Evolutionary conservation across 2,888 invertebrate genomes (phyloP).

Genomic region (Leptarthrus brevirostris): DNA sequence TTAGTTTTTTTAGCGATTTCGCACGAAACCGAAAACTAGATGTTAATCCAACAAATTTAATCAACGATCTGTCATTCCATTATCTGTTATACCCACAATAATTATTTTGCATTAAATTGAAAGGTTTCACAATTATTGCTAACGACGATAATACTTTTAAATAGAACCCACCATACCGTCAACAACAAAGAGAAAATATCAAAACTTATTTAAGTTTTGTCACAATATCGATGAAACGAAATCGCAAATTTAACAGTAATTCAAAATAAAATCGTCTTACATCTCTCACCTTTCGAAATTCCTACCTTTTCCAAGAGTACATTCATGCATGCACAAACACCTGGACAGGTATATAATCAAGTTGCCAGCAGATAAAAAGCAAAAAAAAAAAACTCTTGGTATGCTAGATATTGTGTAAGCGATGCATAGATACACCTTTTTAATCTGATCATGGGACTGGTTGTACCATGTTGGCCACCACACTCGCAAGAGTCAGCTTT

Average conservation of each 20-base stretch:
- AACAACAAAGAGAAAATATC: too few species aligned
- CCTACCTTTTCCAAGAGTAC: constrained; percentile 13
- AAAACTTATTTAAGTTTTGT: too few species aligned
- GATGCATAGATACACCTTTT: constrained; percentile 44
- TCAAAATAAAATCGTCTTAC: constrained; percentile 23
- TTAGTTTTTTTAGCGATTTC: too few species aligned
- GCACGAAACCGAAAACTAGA: too few species aligned
- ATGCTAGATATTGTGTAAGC: constrained; percentile 45
- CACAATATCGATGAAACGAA: too few species aligned
- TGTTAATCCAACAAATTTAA: too few species aligned
- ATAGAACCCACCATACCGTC: too few species aligned
- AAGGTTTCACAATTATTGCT: too few species aligned
- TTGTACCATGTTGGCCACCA: constrained; percentile 24
- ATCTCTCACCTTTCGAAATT: constrained; percentile 34
- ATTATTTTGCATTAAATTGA: too few species aligned
- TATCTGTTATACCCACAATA: too few species aligned
- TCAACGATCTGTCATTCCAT: too few species aligned
- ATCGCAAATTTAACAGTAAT: background rate
- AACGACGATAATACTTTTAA: too few species aligned
- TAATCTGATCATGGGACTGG: constrained; percentile 45
- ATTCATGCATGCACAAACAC: constrained; percentile 7
- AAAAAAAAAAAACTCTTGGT: constrained; percentile 38
- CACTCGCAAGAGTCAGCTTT: constrained; percentile 7
- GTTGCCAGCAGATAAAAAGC: constrained; percentile 13
- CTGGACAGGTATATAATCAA: constrained; percentile 16